A percentile compares a stretch with the other conserved stretches of the same genome.
phyloP scores from a whole-genome alignment of 2,797 vertebrate genomes.

The Sebastes cheni region DNA sequence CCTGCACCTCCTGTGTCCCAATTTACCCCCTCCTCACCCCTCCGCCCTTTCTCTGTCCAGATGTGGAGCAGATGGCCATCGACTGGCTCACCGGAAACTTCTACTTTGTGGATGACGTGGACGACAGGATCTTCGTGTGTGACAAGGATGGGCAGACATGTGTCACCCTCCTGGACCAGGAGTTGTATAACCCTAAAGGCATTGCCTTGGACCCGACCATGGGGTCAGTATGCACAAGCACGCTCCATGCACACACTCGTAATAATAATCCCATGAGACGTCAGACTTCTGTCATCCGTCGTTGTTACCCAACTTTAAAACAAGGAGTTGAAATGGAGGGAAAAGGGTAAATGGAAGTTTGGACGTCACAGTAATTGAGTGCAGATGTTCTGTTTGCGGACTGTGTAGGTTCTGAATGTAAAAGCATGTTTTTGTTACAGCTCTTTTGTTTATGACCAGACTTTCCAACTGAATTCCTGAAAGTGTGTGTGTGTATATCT shows the following conservation, averaged over 20 bases:
- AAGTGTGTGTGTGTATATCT: constrained; percentile 40
- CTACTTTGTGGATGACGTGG: constrained; percentile 98
- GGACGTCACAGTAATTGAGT: constrained; percentile 42
- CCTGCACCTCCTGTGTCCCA: not conserved
- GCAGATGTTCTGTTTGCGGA: constrained; percentile 58
- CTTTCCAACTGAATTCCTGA: constrained; percentile 49
- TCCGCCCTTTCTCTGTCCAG: constrained; percentile 69
- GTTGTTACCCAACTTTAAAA: constrained; percentile 30
- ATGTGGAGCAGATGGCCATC: constrained; percentile 98
- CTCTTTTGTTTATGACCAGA: constrained; percentile 47
- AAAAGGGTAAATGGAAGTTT: constrained; percentile 24
- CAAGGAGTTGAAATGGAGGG: constrained; percentile 8
- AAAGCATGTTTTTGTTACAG: constrained; percentile 52
- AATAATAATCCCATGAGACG: not conserved
- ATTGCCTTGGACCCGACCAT: constrained; percentile 95
- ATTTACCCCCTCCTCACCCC: not conserved
- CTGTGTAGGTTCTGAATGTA: constrained; percentile 15
- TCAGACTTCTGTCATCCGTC: constrained; percentile 15
- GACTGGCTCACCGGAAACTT: constrained; percentile 99
- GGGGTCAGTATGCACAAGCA: constrained; percentile 84
- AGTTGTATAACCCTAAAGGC: constrained; percentile 96
- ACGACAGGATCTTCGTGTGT: constrained; percentile 96
- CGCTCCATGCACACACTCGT: not conserved
- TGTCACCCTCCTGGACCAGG: constrained; percentile 93
- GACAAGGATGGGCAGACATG: constrained; percentile 93